Percentiles rank a stretch among this genome's conserved stretches.
phyloP scores from a whole-genome alignment of 2,113 vertebrate genomes.

The Piaya cayana region DNA sequence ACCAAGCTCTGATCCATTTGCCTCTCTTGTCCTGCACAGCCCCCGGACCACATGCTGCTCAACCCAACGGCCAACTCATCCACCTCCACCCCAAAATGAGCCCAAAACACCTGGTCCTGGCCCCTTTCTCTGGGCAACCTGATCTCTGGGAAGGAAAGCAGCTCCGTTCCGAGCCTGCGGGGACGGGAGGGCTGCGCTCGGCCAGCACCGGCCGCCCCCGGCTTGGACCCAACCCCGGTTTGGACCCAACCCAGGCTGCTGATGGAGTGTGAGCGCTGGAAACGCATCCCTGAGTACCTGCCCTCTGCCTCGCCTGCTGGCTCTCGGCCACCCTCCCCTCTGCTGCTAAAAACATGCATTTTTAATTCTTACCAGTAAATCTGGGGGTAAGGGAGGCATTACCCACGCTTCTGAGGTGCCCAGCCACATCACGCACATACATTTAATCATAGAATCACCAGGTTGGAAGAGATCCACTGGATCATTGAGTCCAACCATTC shows the following conservation, averaged over 20 bases:
- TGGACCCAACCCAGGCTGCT: neutral
- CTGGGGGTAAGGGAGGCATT: neutral
- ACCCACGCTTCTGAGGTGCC: neutral
- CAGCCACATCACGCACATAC: accelerated
- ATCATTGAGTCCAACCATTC: too few relatives aligned
- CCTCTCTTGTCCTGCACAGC: neutral
- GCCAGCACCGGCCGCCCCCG: neutral
- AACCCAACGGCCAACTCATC: neutral
- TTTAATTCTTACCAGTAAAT: neutral
- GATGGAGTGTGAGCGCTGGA: neutral
- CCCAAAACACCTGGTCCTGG: neutral
- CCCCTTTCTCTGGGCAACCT: accelerated
- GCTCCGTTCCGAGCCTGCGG: neutral
- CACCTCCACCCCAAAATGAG: neutral
- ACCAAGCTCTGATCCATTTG: neutral
- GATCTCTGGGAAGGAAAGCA: neutral
- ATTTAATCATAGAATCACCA: too few relatives aligned
- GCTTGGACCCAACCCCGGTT: neutral
- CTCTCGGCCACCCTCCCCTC: neutral
- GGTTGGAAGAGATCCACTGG: too few relatives aligned
- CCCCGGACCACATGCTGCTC: neutral
- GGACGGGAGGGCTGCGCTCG: accelerated
- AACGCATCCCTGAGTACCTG: accelerated
- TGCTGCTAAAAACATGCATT: neutral
- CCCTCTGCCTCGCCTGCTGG: neutral